phyloP scores from a whole-genome alignment of 2,888 invertebrate species.

The Drosophila leonis region DNA sequence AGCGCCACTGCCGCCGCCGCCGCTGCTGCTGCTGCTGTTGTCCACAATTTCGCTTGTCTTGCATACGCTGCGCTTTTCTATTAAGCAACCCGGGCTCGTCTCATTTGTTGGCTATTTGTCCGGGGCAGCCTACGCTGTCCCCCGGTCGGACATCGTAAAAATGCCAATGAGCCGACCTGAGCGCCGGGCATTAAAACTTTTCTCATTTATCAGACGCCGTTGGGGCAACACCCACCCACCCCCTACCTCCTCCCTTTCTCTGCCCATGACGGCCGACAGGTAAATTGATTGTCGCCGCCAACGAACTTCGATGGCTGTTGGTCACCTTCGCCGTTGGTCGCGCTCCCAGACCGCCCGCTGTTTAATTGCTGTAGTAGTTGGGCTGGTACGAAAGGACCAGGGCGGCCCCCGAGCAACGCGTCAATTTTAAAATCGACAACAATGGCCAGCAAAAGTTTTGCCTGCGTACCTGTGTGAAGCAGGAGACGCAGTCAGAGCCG shows the following conservation, averaged over 20 bases:
- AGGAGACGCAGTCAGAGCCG: neutral
- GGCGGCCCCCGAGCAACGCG: slow-evolving; percentile 28
- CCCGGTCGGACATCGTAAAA: slow-evolving; percentile 69
- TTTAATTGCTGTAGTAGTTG: slow-evolving; percentile 65
- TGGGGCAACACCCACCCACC: slow-evolving; percentile 7
- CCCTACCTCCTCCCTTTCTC: neutral
- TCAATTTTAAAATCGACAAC: slow-evolving; percentile 54
- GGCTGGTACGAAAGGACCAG: neutral
- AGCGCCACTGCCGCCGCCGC: neutral
- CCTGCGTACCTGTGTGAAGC: neutral
- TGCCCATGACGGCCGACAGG: slow-evolving; percentile 51
- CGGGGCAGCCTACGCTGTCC: slow-evolving; percentile 40
- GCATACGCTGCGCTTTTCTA: slow-evolving; percentile 76
- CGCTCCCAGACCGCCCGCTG: slow-evolving; percentile 56
- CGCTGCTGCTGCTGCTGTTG: neutral
- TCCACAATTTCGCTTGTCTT: slow-evolving; percentile 27
- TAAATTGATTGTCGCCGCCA: slow-evolving; percentile 74
- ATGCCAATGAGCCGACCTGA: slow-evolving; percentile 78
- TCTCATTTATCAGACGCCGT: slow-evolving; percentile 73
- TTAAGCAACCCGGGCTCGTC: slow-evolving; percentile 71
- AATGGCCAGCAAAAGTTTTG: slow-evolving; percentile 65
- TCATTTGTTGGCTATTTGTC: slow-evolving; percentile 77
- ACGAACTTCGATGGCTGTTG: slow-evolving; percentile 71
- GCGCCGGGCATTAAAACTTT: slow-evolving; percentile 74
- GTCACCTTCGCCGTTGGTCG: slow-evolving; percentile 60